Conservation (phyloP, 2,113 vertebrate genomes). For the Rhinoptilus africanus region DNA sequence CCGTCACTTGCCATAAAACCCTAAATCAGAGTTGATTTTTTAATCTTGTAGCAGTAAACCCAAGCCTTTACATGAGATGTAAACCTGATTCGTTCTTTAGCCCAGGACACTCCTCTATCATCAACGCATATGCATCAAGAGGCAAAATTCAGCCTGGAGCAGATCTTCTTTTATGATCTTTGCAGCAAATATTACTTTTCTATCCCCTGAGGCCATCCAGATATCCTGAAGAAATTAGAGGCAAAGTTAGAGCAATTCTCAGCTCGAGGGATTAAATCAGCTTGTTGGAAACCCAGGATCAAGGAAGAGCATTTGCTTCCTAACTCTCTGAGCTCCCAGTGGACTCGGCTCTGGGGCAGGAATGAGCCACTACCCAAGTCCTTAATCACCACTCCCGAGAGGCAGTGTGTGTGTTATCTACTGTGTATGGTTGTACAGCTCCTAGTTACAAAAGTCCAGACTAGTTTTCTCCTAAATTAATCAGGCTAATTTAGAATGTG, state of each 20-base stretch:
- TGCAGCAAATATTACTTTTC: slow-evolving; percentile 5
- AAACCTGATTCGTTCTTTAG: not conserved
- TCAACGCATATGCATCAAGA: not conserved
- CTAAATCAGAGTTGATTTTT: not conserved
- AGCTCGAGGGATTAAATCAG: not conserved
- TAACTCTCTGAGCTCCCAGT: not conserved
- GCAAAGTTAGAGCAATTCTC: not conserved
- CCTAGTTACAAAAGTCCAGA: not conserved
- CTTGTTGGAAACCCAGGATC: not conserved
- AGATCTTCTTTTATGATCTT: not conserved
- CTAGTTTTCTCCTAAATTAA: not conserved
- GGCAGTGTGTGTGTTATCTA: not conserved
- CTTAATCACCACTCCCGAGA: not conserved
- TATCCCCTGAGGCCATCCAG: not conserved
- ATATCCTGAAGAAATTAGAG: slow-evolving; percentile 21
- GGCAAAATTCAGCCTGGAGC: not conserved
- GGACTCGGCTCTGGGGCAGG: not conserved
- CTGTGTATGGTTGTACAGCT: not conserved
- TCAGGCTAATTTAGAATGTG: not conserved
- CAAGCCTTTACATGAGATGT: not conserved
- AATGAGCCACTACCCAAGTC: not conserved
- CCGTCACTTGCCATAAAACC: not conserved
- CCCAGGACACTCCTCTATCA: not conserved
- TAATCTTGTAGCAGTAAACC: not conserved
- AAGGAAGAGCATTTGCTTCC: not conserved